Evolutionary conservation across 2,888 invertebrate species (phyloP).

Genomic region (Drosophila nr. fundita): DNA sequence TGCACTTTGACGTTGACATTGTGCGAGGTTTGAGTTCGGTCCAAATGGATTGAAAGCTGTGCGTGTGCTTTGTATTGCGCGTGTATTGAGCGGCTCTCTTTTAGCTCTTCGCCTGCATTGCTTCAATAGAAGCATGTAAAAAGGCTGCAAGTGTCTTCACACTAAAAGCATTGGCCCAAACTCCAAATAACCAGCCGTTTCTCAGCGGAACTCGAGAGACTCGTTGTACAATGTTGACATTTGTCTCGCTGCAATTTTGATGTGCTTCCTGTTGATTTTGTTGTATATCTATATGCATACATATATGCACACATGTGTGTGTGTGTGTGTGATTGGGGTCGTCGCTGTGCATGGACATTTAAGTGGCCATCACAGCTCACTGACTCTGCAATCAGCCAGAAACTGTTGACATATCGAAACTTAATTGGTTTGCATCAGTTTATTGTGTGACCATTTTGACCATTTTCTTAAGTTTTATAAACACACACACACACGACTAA

Average conservation of each 20-base stretch:
- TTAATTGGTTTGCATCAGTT: conserved; percentile 33
- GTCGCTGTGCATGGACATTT: not conserved
- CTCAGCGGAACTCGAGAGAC: not conserved
- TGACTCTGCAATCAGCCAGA: conserved; percentile 40
- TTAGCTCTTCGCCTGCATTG: conserved; percentile 32
- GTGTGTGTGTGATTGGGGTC: not conserved
- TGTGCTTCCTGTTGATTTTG: not conserved
- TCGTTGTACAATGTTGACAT: not conserved
- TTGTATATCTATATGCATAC: not conserved
- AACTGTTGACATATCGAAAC: conserved; percentile 38
- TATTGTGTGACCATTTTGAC: not conserved
- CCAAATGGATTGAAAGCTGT: conserved; percentile 14
- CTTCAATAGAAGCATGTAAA: conserved; percentile 67
- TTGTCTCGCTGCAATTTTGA: not conserved
- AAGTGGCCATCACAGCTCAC: conserved; percentile 22
- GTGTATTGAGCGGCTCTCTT: conserved; percentile 56
- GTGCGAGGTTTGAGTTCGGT: conserved; percentile 24
- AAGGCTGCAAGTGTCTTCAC: conserved; percentile 55
- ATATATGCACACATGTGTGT: not conserved
- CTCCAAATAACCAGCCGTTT: conserved; percentile 8
- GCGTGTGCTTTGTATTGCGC: conserved; percentile 36
- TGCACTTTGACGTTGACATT: conserved; percentile 80
- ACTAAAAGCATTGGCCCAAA: conserved; percentile 67
- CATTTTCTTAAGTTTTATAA: not conserved
- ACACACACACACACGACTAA: not conserved